Conservation (phyloP, 2,888 invertebrate species). For the Seladonia tumulorum region DNA sequence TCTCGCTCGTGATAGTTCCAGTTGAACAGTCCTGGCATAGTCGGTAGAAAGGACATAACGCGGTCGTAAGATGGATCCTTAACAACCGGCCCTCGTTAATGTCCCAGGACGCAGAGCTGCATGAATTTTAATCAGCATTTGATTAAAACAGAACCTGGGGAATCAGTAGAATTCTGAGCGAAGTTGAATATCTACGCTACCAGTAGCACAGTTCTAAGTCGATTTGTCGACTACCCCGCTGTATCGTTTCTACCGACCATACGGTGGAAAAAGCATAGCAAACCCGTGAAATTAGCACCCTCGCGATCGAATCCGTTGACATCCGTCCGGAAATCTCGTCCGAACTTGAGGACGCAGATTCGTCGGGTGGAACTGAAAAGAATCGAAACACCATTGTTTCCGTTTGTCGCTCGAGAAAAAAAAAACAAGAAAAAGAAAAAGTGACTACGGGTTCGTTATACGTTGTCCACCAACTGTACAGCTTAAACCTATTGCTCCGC, state of each 20-base stretch:
- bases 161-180: not conserved
- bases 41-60: not conserved
- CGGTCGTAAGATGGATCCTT: not conserved
- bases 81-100: not conserved
- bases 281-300: not conserved
- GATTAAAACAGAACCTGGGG: not conserved
- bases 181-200: not conserved
- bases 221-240: not conserved
- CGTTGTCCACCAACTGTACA: not conserved
- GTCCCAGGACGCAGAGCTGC: not conserved
- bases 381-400: not conserved
- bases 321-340: not conserved
- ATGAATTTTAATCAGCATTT: not conserved
- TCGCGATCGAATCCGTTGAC: not conserved
- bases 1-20: not conserved
- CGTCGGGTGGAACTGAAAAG: not conserved
- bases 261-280: not conserved
- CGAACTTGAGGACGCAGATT: not conserved
- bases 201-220: not conserved
- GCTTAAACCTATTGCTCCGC: slow-evolving; percentile 14
- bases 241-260: not conserved
- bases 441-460: not conserved
- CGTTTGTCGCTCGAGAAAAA: not conserved
- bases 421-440: not conserved
- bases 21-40: not conserved